Base-by-base conservation (phyloP, 2,888 invertebrate species). In the Hoplodrina blanda region DNA sequence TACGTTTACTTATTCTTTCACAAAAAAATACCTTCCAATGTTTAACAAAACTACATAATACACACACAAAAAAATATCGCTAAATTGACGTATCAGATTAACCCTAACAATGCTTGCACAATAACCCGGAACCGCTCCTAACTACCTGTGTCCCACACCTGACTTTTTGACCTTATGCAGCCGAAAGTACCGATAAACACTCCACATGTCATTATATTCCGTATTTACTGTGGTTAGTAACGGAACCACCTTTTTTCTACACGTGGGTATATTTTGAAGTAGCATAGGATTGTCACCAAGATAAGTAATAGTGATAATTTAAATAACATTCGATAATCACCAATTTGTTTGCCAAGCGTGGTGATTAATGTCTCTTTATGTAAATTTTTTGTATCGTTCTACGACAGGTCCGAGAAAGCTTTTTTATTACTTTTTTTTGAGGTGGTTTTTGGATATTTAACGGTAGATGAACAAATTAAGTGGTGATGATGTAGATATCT, bases 111-210 rank as follows among this genome's bases (percentile, higher is more conserved):
- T 61, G 67, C 37, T 66, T 75, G 56, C 69, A 77, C 72, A 81
- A 84, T 79, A 77, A 63, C 73, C 73, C 73, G 85, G 82, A 83
- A 84, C 74, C 54, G 55, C 59, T 19, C 56, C 69, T 73, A 67
- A 68, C 52, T 66, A 73, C 74, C 64, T 50, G 68, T 69, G 65
- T 73, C 59, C 61, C 74, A 73, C 62, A 73, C 57, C 54, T 67
- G 65, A 64, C 57, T 52, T 37, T 65, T 63, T 73, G 75, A 82
- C 80, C 80, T 64, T 74, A 78, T 63, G 52, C 41, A 64, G 33
- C 72, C 70, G 49, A 81, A 78, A 70, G 61, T 65, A 59, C 67
- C 61, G 57, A 76, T 68, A 63, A 73, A 78, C 62, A 78, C 64
- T 69, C 41, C 54, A 65, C 53, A 64, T 69, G 63, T 61, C 70